These are phyloP conservation scores for Apodemus speciosus DNA, from an alignment of 2,113 vertebrate species.

Conservation along the genomic window DNA sequence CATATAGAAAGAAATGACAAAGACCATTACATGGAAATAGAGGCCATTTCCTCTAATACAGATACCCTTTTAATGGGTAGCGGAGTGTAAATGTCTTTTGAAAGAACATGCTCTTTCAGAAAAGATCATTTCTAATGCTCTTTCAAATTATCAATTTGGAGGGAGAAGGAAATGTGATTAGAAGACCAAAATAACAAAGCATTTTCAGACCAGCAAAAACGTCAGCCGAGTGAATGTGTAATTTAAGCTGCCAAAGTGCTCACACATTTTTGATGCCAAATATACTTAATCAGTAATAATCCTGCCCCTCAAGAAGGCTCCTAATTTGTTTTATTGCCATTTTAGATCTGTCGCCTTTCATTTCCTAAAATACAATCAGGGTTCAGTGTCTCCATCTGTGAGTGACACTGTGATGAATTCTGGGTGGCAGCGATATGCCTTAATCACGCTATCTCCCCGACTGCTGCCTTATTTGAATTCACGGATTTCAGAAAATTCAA, in stretches of 20 bases:
- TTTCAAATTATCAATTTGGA: constrained; percentile 67
- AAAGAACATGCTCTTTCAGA: constrained; percentile 59
- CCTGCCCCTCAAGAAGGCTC: constrained; percentile 71
- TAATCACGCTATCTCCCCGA: constrained; percentile 66
- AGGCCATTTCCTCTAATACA: neutral
- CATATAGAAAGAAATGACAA: neutral
- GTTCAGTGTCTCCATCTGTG: constrained; percentile 78
- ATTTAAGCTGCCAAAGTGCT: constrained; percentile 73
- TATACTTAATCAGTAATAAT: constrained; percentile 79
- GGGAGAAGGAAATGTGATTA: constrained; percentile 71
- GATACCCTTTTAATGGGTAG: constrained; percentile 62
- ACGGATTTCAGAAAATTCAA: constrained; percentile 73
- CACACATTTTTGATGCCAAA: constrained; percentile 70
- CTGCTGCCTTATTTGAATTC: constrained; percentile 78
- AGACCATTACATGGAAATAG: constrained; percentile 21
- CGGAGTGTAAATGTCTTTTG: constrained; percentile 48
- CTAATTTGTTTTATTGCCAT: constrained; percentile 82
- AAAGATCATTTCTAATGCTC: constrained; percentile 56
- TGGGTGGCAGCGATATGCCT: constrained; percentile 76
- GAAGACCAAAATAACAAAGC: constrained; percentile 57
- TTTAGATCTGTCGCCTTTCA: constrained; percentile 82
- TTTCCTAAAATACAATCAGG: constrained; percentile 83
- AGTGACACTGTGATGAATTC: constrained; percentile 59
- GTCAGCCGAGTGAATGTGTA: constrained; percentile 54
- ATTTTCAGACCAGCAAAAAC: constrained; percentile 59